Evolutionary conservation across 2,888 invertebrate species (phyloP).

Genomic region (Gnatocerus cornutus): DNA sequence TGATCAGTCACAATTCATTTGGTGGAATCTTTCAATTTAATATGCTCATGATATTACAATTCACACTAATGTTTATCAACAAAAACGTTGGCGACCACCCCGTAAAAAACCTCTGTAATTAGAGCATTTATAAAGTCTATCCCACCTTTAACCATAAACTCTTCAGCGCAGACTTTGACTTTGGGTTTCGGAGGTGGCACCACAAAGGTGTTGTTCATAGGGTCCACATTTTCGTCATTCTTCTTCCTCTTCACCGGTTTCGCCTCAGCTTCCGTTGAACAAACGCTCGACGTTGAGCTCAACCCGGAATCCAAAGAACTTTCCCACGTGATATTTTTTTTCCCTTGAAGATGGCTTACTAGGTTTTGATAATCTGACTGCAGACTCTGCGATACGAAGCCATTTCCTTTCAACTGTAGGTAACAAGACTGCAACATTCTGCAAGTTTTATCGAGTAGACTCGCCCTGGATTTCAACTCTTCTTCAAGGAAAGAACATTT

Average conservation of each 20-base stretch:
- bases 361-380: slow-evolving; percentile 76
- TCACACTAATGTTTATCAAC: slow-evolving; percentile 20
- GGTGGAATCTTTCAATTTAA: neutral
- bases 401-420: slow-evolving; percentile 75
- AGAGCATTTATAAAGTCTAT: slow-evolving; percentile 56
- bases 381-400: slow-evolving; percentile 74
- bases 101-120: slow-evolving; percentile 60
- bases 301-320: slow-evolving; percentile 67
- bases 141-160: slow-evolving; percentile 64
- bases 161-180: slow-evolving; percentile 53
- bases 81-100: slow-evolving; percentile 51
- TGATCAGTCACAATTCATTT: neutral
- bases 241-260: slow-evolving; percentile 31
- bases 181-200: slow-evolving; percentile 51
- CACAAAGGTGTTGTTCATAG: slow-evolving; percentile 57
- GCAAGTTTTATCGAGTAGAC: slow-evolving; percentile 67
- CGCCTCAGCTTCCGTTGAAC: slow-evolving; percentile 48
- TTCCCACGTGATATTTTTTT: slow-evolving; percentile 77
- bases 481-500: slow-evolving; percentile 56
- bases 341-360: slow-evolving; percentile 75
- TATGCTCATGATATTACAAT: slow-evolving; percentile 4
- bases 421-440: slow-evolving; percentile 75
- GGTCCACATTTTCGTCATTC: slow-evolving; percentile 32
- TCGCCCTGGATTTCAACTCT: slow-evolving; percentile 59
- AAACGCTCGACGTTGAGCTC: slow-evolving; percentile 52